Conservation (phyloP, 2,888 invertebrate genomes). For the Sarcophaga subvicina region DNA sequence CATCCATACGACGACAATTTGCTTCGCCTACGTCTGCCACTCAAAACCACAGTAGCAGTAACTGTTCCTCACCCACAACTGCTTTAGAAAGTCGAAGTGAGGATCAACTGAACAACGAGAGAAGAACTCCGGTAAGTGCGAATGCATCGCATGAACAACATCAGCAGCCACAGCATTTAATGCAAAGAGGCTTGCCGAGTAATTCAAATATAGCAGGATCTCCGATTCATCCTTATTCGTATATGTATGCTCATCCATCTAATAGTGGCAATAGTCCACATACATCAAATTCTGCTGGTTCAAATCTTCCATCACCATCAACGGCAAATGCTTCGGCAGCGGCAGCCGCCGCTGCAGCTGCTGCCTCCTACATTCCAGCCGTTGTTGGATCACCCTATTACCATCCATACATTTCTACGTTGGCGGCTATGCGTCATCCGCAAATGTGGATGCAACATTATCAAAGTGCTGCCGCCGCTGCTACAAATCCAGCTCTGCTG, state of each 20-base stretch:
- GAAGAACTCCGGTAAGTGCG: constrained; percentile 65
- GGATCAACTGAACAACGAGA: constrained; percentile 60
- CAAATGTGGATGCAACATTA: constrained; percentile 83
- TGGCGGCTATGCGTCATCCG: constrained; percentile 82
- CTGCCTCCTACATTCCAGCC: constrained; percentile 81
- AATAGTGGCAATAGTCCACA: constrained; percentile 76
- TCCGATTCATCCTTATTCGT: constrained; percentile 78
- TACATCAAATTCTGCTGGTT: constrained; percentile 70
- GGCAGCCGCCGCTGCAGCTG: constrained; percentile 76
- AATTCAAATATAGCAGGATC: constrained; percentile 70
- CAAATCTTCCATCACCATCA: constrained; percentile 70
- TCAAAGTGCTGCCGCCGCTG: constrained; percentile 79
- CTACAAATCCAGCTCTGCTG: constrained; percentile 68
- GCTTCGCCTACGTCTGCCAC: constrained; percentile 79
- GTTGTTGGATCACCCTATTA: constrained; percentile 78
- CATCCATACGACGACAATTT: constrained; percentile 82
- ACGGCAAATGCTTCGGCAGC: constrained; percentile 72
- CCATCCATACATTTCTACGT: constrained; percentile 80
- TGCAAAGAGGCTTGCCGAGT: constrained; percentile 77
- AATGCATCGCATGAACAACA: constrained; percentile 73
- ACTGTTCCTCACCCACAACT: constrained; percentile 76
- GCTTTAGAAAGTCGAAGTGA: constrained; percentile 67
- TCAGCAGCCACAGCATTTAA: constrained; percentile 71
- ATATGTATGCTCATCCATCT: constrained; percentile 77
- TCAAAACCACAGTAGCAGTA: constrained; percentile 65